Base-by-base conservation (phyloP, 37 sponge, comb jelly and placozoan species). In the Amphimedon queenslandica region DNA sequence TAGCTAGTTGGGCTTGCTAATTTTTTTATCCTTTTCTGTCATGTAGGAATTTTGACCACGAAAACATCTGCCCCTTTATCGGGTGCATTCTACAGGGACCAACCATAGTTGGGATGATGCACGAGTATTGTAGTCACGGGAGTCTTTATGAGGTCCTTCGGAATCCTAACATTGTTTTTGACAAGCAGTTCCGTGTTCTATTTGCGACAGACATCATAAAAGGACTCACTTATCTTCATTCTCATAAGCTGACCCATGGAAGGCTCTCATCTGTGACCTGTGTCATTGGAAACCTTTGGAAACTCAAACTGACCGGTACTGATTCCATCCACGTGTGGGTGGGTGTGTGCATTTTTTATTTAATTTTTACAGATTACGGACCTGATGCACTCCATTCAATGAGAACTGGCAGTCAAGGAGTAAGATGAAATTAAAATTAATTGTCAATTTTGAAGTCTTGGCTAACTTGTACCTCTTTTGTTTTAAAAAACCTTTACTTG, bases 301-400 rank as follows among this genome's bases (percentile, higher is more conserved):
- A 32, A 66, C 70, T 71, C 42, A 88, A 77, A 35, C 51, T 73
- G 24, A 58, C 69, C 77, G 88, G 79, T 78, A n/a, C n/a, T n/a
- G n/a, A n/a, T n/a, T n/a, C n/a, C n/a, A n/a, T n/a, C n/a, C n/a
- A n/a, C n/a, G n/a, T n/a, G n/a, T n/a, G n/a, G n/a, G n/a, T n/a
- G n/a, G n/a, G n/a, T n/a, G n/a, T n/a, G n/a, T n/a, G n/a, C n/a
- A n/a, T n/a, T n/a, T n/a, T n/a, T n/a, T n/a, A n/a, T n/a, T n/a
- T n/a, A n/a, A n/a, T n/a, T n/a, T n/a, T n/a, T n/a, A n/a, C n/a
- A n/a, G n/a, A n/a, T n/a, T n/a, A n/a, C n/a, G n/a, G n/a, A n/a
- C n/a, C n/a, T n/a, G n/a, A n/a, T n/a, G n/a, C n/a, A n/a, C n/a
- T n/a, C n/a, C n/a, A n/a, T n/a, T n/a, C n/a, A n/a, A n/a, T n/a